Conservation (phyloP, 2,113 vertebrate genomes). For the Eupsittula cactorum region DNA sequence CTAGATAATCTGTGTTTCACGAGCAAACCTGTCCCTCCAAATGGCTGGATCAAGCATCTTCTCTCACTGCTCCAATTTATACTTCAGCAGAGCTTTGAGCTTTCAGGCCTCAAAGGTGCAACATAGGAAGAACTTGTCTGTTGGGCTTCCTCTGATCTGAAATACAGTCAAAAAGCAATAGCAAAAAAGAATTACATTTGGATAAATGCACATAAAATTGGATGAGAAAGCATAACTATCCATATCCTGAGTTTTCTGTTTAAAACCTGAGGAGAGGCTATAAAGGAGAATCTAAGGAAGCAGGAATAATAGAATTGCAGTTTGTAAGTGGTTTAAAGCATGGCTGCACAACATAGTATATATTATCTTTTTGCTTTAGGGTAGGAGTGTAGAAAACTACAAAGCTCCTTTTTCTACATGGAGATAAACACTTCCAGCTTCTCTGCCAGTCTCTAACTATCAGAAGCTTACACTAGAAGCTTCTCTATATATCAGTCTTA, state of each 20-base stretch:
- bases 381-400: not conserved
- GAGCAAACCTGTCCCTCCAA: not conserved
- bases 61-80: not conserved
- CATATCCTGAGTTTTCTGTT: not conserved
- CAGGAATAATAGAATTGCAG: not conserved
- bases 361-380: not conserved
- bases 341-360: not conserved
- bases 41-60: not conserved
- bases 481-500: not conserved
- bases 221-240: not conserved
- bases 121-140: not conserved
- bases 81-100: not conserved
- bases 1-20: not conserved
- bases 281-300: not conserved
- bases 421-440: not conserved
- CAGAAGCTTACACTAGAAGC: not conserved
- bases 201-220: not conserved
- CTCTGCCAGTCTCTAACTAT: not conserved
- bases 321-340: not conserved
- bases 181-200: not conserved
- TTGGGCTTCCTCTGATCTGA: not conserved
- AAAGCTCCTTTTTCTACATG: not conserved
- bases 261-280: not conserved
- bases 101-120: not conserved
- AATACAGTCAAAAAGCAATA: not conserved